Conservation (phyloP, 2,888 invertebrate genomes). For the Watsonalla binaria region DNA sequence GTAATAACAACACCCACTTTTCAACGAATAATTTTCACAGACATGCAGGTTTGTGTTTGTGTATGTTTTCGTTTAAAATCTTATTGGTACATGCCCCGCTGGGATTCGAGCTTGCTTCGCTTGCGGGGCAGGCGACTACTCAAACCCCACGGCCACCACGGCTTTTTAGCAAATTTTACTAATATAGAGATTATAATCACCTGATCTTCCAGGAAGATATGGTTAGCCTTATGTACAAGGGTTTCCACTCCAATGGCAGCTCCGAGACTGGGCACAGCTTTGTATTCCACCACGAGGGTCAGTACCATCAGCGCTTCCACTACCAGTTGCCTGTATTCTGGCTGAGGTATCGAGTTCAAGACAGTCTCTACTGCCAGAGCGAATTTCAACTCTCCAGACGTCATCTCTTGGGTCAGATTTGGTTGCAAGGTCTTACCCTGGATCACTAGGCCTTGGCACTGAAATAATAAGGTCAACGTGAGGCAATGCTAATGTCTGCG, state of each 20-base stretch:
- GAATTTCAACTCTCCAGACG: conserved; percentile 98
- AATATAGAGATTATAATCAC: conserved; percentile 61
- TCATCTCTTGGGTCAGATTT: conserved; percentile 99
- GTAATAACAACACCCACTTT: too few relatives aligned
- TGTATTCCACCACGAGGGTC: conserved; percentile 92
- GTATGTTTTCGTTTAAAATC: too few relatives aligned
- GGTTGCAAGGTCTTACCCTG: conserved; percentile 94
- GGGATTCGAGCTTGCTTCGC: too few relatives aligned
- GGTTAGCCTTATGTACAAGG: conserved; percentile 95
- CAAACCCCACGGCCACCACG: too few relatives aligned
- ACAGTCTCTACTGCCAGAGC: conserved; percentile 98
- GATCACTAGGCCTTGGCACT: conserved; percentile 95
- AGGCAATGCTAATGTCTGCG: not conserved
- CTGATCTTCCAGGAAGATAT: conserved; percentile 97
- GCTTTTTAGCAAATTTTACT: not conserved
- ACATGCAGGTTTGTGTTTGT: too few relatives aligned
- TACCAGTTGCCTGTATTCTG: conserved; percentile 97
- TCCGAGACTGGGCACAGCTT: conserved; percentile 86
- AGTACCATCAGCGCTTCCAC: conserved; percentile 98
- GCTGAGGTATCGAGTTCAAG: conserved; percentile 97
- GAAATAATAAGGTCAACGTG: conserved; percentile 19
- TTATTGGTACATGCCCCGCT: too few relatives aligned
- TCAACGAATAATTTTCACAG: too few relatives aligned
- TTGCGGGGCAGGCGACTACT: too few relatives aligned
- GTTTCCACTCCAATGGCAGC: conserved; percentile 93